These are phyloP conservation scores for Cheilosia grossa DNA, from an alignment of 2,888 invertebrate species.

Conservation along the genomic window DNA sequence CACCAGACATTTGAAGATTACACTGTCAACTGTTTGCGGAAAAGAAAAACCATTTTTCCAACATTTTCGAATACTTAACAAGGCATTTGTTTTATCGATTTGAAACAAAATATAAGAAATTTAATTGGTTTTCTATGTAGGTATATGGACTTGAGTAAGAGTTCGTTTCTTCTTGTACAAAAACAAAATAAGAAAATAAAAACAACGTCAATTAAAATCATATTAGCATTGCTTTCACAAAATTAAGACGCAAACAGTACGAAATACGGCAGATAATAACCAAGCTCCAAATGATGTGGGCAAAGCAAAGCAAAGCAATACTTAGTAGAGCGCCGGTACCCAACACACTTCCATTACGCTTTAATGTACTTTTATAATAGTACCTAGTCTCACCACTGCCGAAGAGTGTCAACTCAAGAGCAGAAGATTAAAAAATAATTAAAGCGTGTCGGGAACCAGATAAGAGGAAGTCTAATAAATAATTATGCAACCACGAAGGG, in stretches of 20 bases:
- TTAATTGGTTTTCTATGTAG: too few species aligned
- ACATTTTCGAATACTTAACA: too few species aligned
- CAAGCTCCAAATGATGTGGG: background rate
- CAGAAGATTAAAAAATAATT: slow-evolving; percentile 8
- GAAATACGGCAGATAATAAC: background rate
- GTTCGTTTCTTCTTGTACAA: background rate
- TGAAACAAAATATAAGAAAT: too few species aligned
- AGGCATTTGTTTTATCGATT: too few species aligned
- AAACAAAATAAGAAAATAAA: background rate
- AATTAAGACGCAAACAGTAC: background rate
- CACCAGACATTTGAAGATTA: too few species aligned
- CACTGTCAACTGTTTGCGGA: too few species aligned
- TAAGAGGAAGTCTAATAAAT: slow-evolving; percentile 53
- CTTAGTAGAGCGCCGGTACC: background rate
- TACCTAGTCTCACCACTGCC: background rate
- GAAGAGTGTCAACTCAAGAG: slow-evolving; percentile 27
- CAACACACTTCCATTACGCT: background rate
- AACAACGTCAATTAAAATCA: slow-evolving; percentile 32
- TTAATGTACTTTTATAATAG: slow-evolving; percentile 19
- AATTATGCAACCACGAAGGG: slow-evolving; percentile 45
- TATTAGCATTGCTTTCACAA: slow-evolving; percentile 25
- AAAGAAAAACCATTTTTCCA: too few species aligned
- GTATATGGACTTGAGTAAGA: too few species aligned
- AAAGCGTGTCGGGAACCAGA: slow-evolving; percentile 23
- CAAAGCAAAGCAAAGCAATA: background rate